Evolutionary conservation across 2,113 vertebrate species (phyloP).

Genomic region (Scolopax mira): DNA sequence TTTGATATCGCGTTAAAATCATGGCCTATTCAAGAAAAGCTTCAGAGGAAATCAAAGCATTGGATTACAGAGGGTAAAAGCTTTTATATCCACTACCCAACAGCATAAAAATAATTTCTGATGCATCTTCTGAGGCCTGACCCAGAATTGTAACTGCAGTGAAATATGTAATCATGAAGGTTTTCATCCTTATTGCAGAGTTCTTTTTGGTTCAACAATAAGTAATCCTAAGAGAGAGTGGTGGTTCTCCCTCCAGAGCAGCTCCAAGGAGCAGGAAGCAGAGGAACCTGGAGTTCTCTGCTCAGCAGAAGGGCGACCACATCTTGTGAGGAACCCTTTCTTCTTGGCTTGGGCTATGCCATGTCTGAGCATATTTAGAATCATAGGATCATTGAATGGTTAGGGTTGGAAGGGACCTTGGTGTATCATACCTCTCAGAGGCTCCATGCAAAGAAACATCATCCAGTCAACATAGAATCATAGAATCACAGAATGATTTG

Average conservation of each 20-base stretch:
- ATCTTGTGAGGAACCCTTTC: not conserved
- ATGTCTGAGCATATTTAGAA: not conserved
- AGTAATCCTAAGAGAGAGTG: not conserved
- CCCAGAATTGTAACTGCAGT: not conserved
- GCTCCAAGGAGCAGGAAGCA: accelerated
- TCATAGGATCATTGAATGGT: no score
- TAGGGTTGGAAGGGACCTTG: no score
- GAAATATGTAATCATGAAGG: not conserved
- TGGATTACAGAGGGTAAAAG: not conserved
- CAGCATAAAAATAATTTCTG: not conserved
- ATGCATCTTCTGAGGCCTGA: not conserved
- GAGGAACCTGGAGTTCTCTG: not conserved
- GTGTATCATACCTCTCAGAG: not conserved
- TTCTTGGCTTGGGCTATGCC: not conserved
- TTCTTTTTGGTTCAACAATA: not conserved
- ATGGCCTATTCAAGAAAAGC: not conserved
- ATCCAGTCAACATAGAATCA: not conserved
- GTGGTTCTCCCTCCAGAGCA: not conserved
- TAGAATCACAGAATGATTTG: not conserved
- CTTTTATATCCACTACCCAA: not conserved
- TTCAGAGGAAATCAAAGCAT: not conserved
- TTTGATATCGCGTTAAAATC: not conserved
- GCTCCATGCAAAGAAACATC: not conserved
- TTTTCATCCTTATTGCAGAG: not conserved
- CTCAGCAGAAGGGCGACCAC: not conserved